Conservation (phyloP, 2,113 vertebrate genomes). For the Megaceryle torquata region DNA sequence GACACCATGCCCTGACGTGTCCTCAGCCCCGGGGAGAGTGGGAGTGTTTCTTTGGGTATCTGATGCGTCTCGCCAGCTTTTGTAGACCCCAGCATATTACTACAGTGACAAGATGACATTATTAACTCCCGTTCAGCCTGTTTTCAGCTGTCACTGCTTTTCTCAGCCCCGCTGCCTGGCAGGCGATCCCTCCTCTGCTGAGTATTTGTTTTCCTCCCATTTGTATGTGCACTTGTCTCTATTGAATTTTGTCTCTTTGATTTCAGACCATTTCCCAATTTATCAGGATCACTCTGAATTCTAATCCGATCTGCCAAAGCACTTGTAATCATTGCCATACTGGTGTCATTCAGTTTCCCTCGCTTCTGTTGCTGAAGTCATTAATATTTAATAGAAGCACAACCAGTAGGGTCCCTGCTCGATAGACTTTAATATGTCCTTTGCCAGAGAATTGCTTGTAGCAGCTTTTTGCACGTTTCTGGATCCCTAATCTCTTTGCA, state of each 20-base stretch:
- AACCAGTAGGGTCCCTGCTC: not conserved
- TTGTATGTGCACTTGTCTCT: slow-evolving; percentile 13
- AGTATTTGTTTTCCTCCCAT: slow-evolving; percentile 31
- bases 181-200: not conserved
- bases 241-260: slow-evolving; percentile 45
- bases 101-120: not conserved
- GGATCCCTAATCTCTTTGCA: not conserved
- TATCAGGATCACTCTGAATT: slow-evolving; percentile 38
- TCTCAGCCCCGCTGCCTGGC: not conserved
- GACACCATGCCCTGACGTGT: fast-evolving
- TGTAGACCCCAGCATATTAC: fast-evolving
- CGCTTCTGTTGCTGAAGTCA: not conserved
- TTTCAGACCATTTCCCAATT: slow-evolving; percentile 57
- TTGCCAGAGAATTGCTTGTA: not conserved
- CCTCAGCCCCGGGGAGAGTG: fast-evolving
- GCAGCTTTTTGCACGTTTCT: not conserved
- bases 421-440: fast-evolving
- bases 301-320: slow-evolving; percentile 18
- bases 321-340: slow-evolving; percentile 21
- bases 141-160: not conserved
- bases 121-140: not conserved
- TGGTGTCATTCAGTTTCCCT: slow-evolving; percentile 16
- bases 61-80: fast-evolving
- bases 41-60: fast-evolving
- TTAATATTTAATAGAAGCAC: not conserved